A percentile compares a stretch with the other conserved stretches of the same genome.
These are phyloP conservation scores for Pandion haliaetus DNA, from an alignment of 2,113 vertebrate species.

Conservation along the genomic window DNA sequence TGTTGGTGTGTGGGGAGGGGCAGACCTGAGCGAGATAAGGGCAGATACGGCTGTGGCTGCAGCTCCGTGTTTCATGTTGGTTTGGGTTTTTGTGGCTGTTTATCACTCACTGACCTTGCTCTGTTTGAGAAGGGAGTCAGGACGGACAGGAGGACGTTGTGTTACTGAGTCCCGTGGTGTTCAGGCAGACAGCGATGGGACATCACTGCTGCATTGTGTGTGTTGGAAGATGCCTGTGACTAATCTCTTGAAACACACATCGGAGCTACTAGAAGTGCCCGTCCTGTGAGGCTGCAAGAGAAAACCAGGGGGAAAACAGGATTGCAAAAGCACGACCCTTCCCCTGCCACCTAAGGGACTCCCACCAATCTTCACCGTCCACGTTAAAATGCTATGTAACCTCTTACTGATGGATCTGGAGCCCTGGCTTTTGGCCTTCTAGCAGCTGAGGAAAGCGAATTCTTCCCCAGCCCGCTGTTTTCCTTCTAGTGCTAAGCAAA, in stretches of 20 bases:
- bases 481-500: not conserved
- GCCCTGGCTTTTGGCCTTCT: not conserved
- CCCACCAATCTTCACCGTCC: not conserved
- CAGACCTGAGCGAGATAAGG: not conserved
- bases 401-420: not conserved
- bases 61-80: rapidly evolving
- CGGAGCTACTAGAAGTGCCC: not conserved
- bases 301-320: not conserved
- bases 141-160: not conserved
- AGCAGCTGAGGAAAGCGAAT: not conserved
- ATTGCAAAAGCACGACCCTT: not conserved
- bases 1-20: not conserved
- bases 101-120: not conserved
- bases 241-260: not conserved
- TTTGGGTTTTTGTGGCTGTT: not conserved
- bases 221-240: not conserved
- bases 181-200: not conserved
- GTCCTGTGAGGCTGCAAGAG: not conserved
- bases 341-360: not conserved
- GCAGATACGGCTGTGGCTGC: not conserved
- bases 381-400: not conserved
- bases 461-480: not conserved
- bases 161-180: not conserved
- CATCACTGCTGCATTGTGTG: not conserved
- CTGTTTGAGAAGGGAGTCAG: not conserved